These are phyloP conservation scores for Osmoderma eremita DNA, from an alignment of 2,888 invertebrate genomes.

Conservation along the genomic window DNA sequence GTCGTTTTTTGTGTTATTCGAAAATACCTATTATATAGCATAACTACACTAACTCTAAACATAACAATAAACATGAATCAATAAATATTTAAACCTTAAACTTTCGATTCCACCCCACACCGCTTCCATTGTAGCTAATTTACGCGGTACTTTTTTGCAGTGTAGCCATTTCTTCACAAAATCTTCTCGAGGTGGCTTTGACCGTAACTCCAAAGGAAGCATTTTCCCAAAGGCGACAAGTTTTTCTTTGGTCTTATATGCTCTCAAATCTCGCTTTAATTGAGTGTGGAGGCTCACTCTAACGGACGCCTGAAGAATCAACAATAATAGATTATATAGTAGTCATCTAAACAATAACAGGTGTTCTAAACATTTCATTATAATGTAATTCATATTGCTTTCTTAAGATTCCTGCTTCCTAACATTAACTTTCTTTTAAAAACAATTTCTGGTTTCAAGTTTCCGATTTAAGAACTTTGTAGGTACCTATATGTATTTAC, in stretches of 20 bases:
- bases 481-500: too few species aligned
- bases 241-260: constrained; percentile 57
- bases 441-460: too few species aligned
- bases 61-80: too few species aligned
- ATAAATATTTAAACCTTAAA: constrained; percentile 63
- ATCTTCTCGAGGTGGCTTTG: constrained; percentile 67
- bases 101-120: constrained; percentile 73
- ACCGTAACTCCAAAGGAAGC: constrained; percentile 66
- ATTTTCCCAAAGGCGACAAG: constrained; percentile 66
- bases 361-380: too few species aligned
- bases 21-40: neutral
- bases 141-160: constrained; percentile 68
- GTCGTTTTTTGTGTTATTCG: neutral
- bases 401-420: too few species aligned
- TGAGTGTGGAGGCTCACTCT: constrained; percentile 42
- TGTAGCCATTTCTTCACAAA: constrained; percentile 68
- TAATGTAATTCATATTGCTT: too few species aligned
- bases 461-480: too few species aligned
- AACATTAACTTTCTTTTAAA: too few species aligned
- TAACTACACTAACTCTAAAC: neutral
- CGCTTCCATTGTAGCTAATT: constrained; percentile 70
- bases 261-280: constrained; percentile 44
- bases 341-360: too few species aligned
- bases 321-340: constrained; percentile 14
- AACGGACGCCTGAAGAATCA: constrained; percentile 43